These are phyloP conservation scores for Lissocephala sabroskyi DNA, from an alignment of 2,888 invertebrate genomes.

Conservation along the genomic window DNA sequence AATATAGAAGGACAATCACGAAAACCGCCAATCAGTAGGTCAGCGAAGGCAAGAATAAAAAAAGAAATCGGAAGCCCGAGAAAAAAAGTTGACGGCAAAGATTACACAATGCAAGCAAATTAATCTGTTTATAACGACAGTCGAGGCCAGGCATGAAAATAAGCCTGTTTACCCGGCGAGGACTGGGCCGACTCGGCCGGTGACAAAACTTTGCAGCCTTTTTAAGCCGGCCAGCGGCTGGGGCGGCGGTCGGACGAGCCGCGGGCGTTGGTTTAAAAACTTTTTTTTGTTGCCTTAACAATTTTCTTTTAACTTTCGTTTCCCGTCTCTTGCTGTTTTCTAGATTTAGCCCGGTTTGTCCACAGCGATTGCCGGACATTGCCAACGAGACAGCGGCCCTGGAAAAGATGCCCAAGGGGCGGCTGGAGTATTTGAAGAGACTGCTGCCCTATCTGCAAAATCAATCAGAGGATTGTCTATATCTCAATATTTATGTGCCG, in stretches of 20 bases:
- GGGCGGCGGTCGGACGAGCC: too few relatives aligned
- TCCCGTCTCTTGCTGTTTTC: too few relatives aligned
- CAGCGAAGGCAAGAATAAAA: slow-evolving; percentile 1
- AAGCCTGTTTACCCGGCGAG: slow-evolving; percentile 29
- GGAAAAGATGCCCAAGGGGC: slow-evolving; percentile 89
- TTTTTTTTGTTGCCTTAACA: slow-evolving; percentile 31
- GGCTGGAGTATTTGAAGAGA: slow-evolving; percentile 89
- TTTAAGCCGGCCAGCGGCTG: slow-evolving; percentile 20
- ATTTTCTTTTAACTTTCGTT: slow-evolving; percentile 18
- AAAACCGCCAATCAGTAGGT: slow-evolving; percentile 7
- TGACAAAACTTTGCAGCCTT: slow-evolving; percentile 29
- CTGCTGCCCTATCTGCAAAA: slow-evolving; percentile 89
- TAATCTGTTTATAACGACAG: slow-evolving; percentile 60
- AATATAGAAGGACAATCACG: slow-evolving; percentile 9
- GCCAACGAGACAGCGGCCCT: slow-evolving; percentile 87
- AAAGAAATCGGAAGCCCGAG: slow-evolving; percentile 4
- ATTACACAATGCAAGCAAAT: slow-evolving; percentile 54
- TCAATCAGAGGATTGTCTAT: slow-evolving; percentile 97
- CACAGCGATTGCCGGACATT: slow-evolving; percentile 90
- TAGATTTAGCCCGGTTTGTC: slow-evolving; percentile 91
- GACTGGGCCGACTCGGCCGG: background rate
- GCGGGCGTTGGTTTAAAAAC: too few relatives aligned
- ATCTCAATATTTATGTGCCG: slow-evolving; percentile 96
- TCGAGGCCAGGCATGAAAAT: slow-evolving; percentile 37
- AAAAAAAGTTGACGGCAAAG: slow-evolving; percentile 23